These are phyloP conservation scores for Listronotus oregonensis DNA, from an alignment of 1,140 invertebrate species.

Conservation along the genomic window DNA sequence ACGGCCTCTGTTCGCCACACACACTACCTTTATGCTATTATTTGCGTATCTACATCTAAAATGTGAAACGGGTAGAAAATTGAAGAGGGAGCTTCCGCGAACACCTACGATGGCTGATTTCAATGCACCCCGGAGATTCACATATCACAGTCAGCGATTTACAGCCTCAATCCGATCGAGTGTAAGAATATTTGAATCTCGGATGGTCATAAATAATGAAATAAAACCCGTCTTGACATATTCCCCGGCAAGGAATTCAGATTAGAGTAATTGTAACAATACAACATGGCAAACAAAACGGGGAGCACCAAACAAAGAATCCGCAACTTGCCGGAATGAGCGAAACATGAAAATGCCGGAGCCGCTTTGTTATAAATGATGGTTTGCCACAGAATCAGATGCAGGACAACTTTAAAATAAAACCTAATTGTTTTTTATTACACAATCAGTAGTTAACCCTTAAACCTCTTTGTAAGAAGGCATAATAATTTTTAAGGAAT, in stretches of 20 bases:
- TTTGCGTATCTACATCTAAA: slow-evolving; percentile 49
- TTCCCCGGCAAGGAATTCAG: slow-evolving; percentile 15
- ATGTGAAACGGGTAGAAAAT: slow-evolving; percentile 51
- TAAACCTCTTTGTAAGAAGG: too few species aligned
- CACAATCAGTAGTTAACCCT: too few species aligned
- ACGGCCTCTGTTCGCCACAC: slow-evolving; percentile 43
- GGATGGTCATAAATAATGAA: slow-evolving; percentile 42
- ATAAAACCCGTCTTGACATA: slow-evolving; percentile 35
- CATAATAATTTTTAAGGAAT: too few species aligned
- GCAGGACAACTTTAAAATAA: too few species aligned
- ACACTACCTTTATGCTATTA: slow-evolving; percentile 42
- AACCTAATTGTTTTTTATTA: too few species aligned
- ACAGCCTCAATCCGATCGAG: slow-evolving; percentile 44
- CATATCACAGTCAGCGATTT: slow-evolving; percentile 50
- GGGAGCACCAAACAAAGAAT: slow-evolving; percentile 41
- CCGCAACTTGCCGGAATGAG: slow-evolving; percentile 32
- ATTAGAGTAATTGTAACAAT: slow-evolving; percentile 40
- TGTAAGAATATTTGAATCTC: slow-evolving; percentile 35
- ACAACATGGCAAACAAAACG: slow-evolving; percentile 33
- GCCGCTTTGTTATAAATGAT: slow-evolving; percentile 40
- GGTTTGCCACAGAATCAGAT: background rate
- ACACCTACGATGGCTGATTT: slow-evolving; percentile 46
- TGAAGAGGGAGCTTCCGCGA: slow-evolving; percentile 44
- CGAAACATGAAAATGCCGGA: slow-evolving; percentile 46
- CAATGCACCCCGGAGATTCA: slow-evolving; percentile 50